Base-by-base conservation (phyloP, 2,888 invertebrate species). In the Amblyjoppa fuscipennis region DNA sequence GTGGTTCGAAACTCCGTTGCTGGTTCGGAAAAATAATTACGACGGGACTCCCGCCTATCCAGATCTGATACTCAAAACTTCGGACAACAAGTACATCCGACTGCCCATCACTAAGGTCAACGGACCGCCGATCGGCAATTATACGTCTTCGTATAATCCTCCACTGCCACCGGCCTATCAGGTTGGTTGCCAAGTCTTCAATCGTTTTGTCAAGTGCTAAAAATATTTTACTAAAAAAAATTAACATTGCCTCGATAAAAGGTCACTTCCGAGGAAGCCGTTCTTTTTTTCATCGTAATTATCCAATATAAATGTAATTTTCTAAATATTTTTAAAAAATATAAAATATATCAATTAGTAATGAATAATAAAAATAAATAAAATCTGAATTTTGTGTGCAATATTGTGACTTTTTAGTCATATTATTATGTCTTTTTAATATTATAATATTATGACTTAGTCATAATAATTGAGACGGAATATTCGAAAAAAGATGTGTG, bases 41-140 rank as follows among this genome's bases (percentile, higher is more conserved):
- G 80, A 70, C n/a, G 68, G 66, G 2, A 69, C 76, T 45, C n/a
- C 81, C 1, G 78, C 78, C 53, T 87, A 87, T 56, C 85, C 85
- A 31, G 83, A 86, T 79, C 73, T 87, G 20, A 71, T 85, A 41
- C 64, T 89, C 16, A 89, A 89, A 41, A 83, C 90, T 38, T 28
- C 86, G 64, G 84, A 89, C 28, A 88, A 90, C 80, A 90, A 90
- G 81, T 90, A 77, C 53, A 70, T 90, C 16, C 89, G 88, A 81
- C 66, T 91, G 11, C 89, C 91, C 0, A 73, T 90, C 31, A 75
- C 87, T 16, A 89, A 88, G 53, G 20, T 88, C 25, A 87, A 87
- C 78, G 85, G 82, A 53, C 81, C 78, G 77, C 28, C 83, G 64
- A 76, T 81, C 49, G 49, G 69, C 41, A 70, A 38, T 31, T 77